Evolutionary conservation across 2,113 vertebrate species (phyloP).

Genomic region (Actenoides lindsayi): DNA sequence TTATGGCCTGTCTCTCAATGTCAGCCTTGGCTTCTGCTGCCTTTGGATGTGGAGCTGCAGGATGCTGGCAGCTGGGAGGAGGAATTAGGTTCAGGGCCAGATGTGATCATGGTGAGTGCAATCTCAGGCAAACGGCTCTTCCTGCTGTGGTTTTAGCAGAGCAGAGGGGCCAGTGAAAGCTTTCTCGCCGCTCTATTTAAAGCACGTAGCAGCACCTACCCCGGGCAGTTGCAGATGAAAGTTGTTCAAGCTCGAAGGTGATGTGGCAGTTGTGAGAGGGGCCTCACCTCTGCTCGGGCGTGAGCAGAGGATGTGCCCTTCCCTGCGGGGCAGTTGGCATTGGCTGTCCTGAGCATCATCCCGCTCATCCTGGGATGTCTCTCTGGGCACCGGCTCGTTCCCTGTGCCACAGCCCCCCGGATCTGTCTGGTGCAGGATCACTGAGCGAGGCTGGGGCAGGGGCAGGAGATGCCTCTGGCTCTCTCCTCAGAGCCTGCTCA

Average conservation of each 20-base stretch:
- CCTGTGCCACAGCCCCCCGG: accelerated
- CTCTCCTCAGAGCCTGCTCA: not conserved
- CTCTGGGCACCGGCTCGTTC: not conserved
- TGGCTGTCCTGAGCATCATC: accelerated
- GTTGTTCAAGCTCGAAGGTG: not conserved
- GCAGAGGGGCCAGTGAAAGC: conserved; percentile 27
- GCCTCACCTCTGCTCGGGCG: accelerated
- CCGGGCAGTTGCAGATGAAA: not conserved
- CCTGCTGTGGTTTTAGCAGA: conserved; percentile 66
- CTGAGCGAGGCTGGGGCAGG: not conserved
- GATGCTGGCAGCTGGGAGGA: not conserved
- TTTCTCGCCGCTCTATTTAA: not conserved
- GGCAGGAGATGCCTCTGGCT: not conserved
- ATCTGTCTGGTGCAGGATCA: not conserved
- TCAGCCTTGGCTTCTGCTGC: conserved; percentile 20
- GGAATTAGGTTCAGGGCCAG: not conserved
- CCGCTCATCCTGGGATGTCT: not conserved
- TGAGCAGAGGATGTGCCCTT: not conserved
- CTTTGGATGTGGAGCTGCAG: not conserved
- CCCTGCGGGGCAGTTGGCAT: not conserved
- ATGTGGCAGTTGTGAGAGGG: not conserved
- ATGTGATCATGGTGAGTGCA: not conserved
- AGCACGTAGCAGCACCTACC: not conserved
- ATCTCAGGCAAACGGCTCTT: conserved; percentile 43
- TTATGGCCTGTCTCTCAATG: conserved; percentile 22